These are phyloP conservation scores for Phyllotreta cruciferae DNA, from an alignment of 2,888 invertebrate species.

Conservation along the genomic window DNA sequence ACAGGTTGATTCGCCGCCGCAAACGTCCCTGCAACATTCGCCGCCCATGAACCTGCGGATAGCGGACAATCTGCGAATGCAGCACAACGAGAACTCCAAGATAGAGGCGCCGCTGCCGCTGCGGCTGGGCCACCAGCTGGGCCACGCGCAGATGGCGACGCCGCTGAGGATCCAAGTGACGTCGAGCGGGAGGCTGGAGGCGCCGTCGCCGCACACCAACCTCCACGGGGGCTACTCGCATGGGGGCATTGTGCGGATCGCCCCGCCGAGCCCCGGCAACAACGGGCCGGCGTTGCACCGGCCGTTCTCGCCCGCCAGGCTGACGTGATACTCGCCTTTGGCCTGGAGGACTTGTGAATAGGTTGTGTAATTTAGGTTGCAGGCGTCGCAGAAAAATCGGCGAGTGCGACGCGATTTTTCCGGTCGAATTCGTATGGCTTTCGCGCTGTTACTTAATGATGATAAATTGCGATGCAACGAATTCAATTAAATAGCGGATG, in stretches of 20 bases:
- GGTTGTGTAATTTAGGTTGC: constrained; percentile 17
- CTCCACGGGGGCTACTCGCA: constrained; percentile 50
- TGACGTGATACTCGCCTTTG: constrained; percentile 59
- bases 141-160: constrained; percentile 49
- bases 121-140: constrained; percentile 49
- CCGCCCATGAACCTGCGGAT: constrained; percentile 58
- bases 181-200: constrained; percentile 46
- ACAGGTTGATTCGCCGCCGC: constrained; percentile 48
- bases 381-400: constrained; percentile 9
- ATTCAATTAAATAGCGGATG: too few species aligned
- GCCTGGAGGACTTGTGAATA: constrained; percentile 48
- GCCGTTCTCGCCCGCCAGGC: constrained; percentile 59
- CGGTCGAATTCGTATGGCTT: not conserved
- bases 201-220: constrained; percentile 51
- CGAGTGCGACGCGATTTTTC: not conserved
- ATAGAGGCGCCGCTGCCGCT: constrained; percentile 55
- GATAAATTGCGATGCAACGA: not conserved
- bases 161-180: constrained; percentile 58
- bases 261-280: constrained; percentile 53
- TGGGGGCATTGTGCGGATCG: constrained; percentile 58
- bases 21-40: constrained; percentile 49
- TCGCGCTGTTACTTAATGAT: not conserved
- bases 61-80: constrained; percentile 48
- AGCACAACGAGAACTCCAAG: constrained; percentile 40
- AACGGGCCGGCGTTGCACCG: constrained; percentile 56